Base-by-base conservation (phyloP, 2,888 invertebrate genomes). In the Cheiracanthium punctorium region DNA sequence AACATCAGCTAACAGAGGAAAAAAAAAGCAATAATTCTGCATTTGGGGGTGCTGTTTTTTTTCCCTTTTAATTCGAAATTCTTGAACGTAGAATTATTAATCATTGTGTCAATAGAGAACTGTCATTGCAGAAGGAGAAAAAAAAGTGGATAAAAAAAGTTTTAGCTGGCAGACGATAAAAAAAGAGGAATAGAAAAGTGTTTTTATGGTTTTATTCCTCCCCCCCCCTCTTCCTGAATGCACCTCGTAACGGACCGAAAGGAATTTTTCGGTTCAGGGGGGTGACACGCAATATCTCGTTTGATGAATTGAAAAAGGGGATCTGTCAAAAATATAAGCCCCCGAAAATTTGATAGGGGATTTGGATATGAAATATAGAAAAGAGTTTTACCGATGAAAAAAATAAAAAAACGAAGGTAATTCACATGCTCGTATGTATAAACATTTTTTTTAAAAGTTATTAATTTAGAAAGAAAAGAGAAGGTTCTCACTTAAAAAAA, bases 281-380 rank as follows among this genome's bases (percentile, higher is more conserved):
- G 10, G 28, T 10, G 24, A 28, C 33, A 30, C 12, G 37, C 37
- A 33, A 52, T 79, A 52, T 37, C 70, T 28, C 64, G 29, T 67
- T 69, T 82, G 82, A 82, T 76, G 82, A 75, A 82, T 82, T 82
- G 70, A 52, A 82, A 81, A 58, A 58, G 52, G 58, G 29, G 69
- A 82, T 41, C 58, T 71, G 75, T 75, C 82, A 64, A 70, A 74
- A 70, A 70, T 70, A 75, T 82, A 69, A 82, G 58, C 64, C 64
- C 20, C n/a, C 24, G n/a, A 80, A 73, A 80, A 80, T 73, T 65
- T 80, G 80, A 80, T 73, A 73, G 10, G 30, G 48, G 64, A 67
- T 67, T 58, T 67, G 67, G 67, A 67, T 67, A 67, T 32, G 67
- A n/a, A 65, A 30, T 32, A 24, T 37, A 80, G 58, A 67, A 67